Percentiles rank a stretch among this genome's conserved stretches.
Conservation (phyloP, 2,113 vertebrate species). For the Butorides virescens region DNA sequence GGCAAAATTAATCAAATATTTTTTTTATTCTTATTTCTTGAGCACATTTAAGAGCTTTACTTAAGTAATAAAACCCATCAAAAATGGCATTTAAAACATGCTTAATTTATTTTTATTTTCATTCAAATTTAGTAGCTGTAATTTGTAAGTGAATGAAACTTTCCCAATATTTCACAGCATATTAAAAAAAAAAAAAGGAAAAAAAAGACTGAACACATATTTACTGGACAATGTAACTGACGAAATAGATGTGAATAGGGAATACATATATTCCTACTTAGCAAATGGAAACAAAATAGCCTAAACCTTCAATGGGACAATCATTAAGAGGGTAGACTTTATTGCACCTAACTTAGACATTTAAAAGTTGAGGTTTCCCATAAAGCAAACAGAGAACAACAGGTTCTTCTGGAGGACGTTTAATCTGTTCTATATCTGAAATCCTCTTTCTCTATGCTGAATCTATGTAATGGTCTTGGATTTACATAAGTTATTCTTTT, state of each 20-base stretch:
- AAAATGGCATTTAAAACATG: background rate
- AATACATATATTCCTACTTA: background rate
- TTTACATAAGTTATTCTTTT: background rate
- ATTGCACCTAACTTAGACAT: background rate
- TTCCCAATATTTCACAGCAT: background rate
- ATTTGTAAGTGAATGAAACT: background rate
- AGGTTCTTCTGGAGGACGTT: background rate
- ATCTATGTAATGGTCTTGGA: background rate
- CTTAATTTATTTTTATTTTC: background rate
- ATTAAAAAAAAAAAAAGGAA: background rate
- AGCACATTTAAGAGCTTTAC: background rate
- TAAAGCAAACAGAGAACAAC: background rate
- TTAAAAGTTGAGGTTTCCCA: background rate
- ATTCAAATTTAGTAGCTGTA: background rate
- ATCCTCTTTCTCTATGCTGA: background rate
- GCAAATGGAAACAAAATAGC: background rate
- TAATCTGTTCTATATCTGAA: background rate
- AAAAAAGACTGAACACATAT: background rate
- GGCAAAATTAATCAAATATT: background rate
- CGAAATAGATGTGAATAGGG: background rate
- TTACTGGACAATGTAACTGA: background rate
- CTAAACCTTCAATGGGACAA: background rate
- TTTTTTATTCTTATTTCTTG: background rate
- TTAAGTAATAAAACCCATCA: background rate
- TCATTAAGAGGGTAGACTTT: background rate